Evolutionary conservation across 2,888 invertebrate genomes (phyloP).

Genomic region (Trileptium ribeirensis): DNA sequence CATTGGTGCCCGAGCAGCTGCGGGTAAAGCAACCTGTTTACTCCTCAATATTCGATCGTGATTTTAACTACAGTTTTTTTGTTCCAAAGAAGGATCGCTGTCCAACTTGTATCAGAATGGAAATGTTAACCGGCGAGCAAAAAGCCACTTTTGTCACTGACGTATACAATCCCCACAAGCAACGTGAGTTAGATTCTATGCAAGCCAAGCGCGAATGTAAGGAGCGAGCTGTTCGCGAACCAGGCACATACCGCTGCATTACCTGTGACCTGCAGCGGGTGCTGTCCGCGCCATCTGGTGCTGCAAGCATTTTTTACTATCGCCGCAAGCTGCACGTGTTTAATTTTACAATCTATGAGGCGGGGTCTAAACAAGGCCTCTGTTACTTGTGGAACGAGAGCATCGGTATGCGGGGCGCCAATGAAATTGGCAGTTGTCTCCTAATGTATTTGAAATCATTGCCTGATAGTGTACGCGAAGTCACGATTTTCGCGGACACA

Average conservation of each 20-base stretch:
- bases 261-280: not conserved
- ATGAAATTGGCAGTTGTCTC: constrained; percentile 7
- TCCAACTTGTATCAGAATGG: too few relatives aligned
- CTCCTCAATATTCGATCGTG: not conserved
- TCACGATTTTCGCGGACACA: not conserved
- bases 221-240: not conserved
- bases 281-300: not conserved
- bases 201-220: not conserved
- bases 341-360: not conserved
- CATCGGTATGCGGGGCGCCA: not conserved
- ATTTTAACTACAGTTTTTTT: not conserved
- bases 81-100: not conserved
- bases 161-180: not conserved
- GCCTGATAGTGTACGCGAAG: not conserved
- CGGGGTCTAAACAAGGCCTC: not conserved
- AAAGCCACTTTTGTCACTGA: too few relatives aligned
- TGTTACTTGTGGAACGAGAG: constrained; percentile 16
- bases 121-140: too few relatives aligned
- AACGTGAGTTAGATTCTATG: not conserved
- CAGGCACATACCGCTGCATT: not conserved
- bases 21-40: not conserved
- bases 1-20: not conserved
- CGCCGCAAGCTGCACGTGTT: not conserved
- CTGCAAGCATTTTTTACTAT: not conserved
- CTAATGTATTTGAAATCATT: not conserved